Evolutionary conservation across 2,797 vertebrate genomes (phyloP), one percentile per base, ranked within the genome.

Genomic region (Lemur catta): DNA sequence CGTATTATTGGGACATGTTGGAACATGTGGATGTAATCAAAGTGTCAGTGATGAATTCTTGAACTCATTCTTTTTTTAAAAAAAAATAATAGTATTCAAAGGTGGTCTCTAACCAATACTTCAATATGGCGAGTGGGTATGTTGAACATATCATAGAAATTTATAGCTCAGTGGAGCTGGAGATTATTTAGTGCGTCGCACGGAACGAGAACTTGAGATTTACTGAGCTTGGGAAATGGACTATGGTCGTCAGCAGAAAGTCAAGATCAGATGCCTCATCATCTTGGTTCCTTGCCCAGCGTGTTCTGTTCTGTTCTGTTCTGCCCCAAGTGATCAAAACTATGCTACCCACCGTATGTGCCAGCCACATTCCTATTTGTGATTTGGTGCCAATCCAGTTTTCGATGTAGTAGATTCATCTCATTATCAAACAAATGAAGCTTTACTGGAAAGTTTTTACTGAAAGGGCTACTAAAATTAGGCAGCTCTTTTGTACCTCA

Each of bases 21-120:
- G 88, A 91, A 80, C 94, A 96, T 93, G 81, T 93, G 96, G 88
- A 97, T 96, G 33, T 50, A 97, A 97, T 96, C 88, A 85, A 72
- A 85, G 38, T 81, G n/a, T 90, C 93, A 94, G 61, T 79, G 96
- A 89, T 93, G 76, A 93, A 94, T 97, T 92, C 61, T 96, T 96
- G 28, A 84, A 92, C 93, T 84, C 50, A 61, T 88, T 65, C 57
- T 89, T 52, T 79, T 65, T 33, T 75, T 46, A 0, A 1, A 12
- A 26, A 74, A 55, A n/a, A 91, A 72, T 46, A 72, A 87, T 94
- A 63, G 61, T 76, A 35, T 85, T 97, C 67, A 78, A 65, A 96
- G 92, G 95, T 97, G 88, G 85, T 94, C 81, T 96, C 33, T 81
- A 91, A 85, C 85, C 55, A 75, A 97, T 92, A 78, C 20, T 74